Evolutionary conservation across 1,140 invertebrate species (phyloP), one percentile per base, ranked within the genome.

Genomic region (Batillaria attramentaria): DNA sequence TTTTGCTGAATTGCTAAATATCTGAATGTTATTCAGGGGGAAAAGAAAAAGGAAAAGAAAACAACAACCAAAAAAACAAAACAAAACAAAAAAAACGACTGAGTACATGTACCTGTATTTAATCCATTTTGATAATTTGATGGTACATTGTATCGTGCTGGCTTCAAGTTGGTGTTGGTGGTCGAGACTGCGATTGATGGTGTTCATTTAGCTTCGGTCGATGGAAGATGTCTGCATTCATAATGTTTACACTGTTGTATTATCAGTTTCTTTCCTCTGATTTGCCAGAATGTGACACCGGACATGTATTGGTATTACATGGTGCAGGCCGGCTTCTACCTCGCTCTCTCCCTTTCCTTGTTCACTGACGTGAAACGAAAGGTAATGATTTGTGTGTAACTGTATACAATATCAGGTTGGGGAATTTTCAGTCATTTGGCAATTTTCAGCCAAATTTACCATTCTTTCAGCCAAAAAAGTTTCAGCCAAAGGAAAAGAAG

Each of bases 271-370:
- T 16, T 54, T 16, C n/a, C n/a, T n/a, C n/a, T n/a, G n/a, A 35
- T 35, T 28, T 83, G 83, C 28, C 79, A 89, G 88, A 66, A 83
- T 79, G 84, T 90, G 2, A 86, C 88, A 3, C 74, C 72, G 57
- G 92, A 91, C 81, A 77, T 93, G 6, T 93, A 97, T 96, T 98
- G 96, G 96, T 99, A 99, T 90, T 99, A 99, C 91, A 97, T 98
- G 94, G 93, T 98, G 77, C 97, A 97, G 35, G 94, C 97, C 85
- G 94, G 95, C 66, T 99, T 99, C 92, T 99, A 99, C 91, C 97
- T 97, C 95, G 95, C 97, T 8, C 92, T 99, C 72, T 95, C 97
- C 66, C 93, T 97, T 57, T 97, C 96, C 28, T 96, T 99, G 90
- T 98, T 98, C 91, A 95, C 95, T 88, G 97, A 99, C 91, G 94